Base-by-base conservation (phyloP, 2,113 vertebrate genomes). In the Athene noctua region DNA sequence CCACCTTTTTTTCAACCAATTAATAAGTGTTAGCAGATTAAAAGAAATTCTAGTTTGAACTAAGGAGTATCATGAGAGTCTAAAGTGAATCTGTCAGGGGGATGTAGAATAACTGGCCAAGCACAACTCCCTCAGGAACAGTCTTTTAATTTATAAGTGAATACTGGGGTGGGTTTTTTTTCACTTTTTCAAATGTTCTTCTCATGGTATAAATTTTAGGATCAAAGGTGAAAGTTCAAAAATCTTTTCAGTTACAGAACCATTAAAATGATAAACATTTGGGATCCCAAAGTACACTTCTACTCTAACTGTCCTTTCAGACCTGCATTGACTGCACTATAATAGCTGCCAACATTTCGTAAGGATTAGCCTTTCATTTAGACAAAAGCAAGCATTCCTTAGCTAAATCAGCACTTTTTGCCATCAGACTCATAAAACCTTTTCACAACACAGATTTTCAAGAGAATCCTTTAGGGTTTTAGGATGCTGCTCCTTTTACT, bases 381-480 rank as follows among this genome's bases (percentile, higher is more conserved):
- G 95, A 98, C 97, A 98, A 98, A 98, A 98, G 97, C 94, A 86
- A 97, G 97, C 96, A 97, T 97, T 98, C 97, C 98, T 98, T 65
- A 97, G 96, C 98, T 98, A 98, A 98, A 98, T 97, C 97, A 98
- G 97, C 88, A 97, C 97, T 98, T 98, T 98, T 97, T 97, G 96
- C 97, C 95, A 97, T 97, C 96, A 97, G 97, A 98, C 98, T 98
- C 97, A 98, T 98, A 98, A 98, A 98, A 98, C 97, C 97, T 98
- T 98, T 98, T 98, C 97, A 98, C 98, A 98, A 98, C 97, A 97
- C 92, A 97, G 97, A 98, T 98, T 98, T 98, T 97, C 97, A 98
- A 98, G 96, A 97, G 97, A 98, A 98, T 97, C 97, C 97, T 98
- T 98, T 97, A 98, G 97, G 97, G 98, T 97, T 98, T 98, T 98